Conservation (phyloP, 2,888 invertebrate species). For the Eupeodes luniger region DNA sequence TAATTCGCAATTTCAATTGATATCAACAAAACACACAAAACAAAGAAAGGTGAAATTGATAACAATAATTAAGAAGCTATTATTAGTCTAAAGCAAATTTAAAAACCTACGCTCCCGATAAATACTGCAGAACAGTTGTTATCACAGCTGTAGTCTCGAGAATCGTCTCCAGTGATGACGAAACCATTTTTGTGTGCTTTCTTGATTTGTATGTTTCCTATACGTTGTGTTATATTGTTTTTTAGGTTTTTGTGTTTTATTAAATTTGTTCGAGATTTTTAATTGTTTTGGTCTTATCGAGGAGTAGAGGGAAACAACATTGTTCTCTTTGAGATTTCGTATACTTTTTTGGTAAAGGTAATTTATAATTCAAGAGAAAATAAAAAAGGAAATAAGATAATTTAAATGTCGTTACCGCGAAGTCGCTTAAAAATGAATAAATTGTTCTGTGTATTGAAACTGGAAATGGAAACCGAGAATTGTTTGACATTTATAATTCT, state of each 20-base stretch:
- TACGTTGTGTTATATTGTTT: conserved; percentile 3
- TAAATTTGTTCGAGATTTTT: neutral
- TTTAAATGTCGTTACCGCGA: conserved; percentile 26
- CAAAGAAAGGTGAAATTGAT: neutral
- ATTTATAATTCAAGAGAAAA: conserved; percentile 35
- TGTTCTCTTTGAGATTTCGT: neutral
- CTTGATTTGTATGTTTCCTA: neutral
- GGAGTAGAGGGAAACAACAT: neutral
- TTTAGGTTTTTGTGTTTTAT: conserved; percentile 16
- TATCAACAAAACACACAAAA: neutral
- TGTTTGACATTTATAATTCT: conserved; percentile 13
- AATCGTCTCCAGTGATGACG: conserved; percentile 79
- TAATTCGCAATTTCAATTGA: neutral
- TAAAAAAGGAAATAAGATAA: conserved; percentile 41
- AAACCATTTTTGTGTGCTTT: conserved; percentile 60
- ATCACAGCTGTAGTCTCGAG: conserved; percentile 87
- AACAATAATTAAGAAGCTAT: neutral
- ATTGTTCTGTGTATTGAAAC: neutral
- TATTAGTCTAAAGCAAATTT: conserved; percentile 5
- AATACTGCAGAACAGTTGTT: conserved; percentile 92
- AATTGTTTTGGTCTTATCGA: neutral
- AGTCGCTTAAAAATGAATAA: neutral
- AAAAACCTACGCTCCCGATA: conserved; percentile 92
- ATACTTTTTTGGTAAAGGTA: neutral
- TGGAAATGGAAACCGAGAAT: neutral